Evolutionary conservation across 1,140 invertebrate species (phyloP).

Genomic region (Neotoxoptera formosana): DNA sequence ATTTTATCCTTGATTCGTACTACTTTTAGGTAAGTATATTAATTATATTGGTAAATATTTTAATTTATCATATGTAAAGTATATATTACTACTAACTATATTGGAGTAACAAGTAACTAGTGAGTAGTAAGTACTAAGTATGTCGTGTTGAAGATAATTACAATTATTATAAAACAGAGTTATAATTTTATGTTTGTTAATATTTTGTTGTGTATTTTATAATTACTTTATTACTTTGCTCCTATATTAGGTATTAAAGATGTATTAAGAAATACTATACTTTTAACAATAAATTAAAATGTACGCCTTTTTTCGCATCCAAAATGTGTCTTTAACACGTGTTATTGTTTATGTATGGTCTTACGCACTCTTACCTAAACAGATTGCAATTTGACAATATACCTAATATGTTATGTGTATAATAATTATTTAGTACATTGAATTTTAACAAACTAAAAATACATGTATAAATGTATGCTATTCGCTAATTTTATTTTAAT

Average conservation of each 20-base stretch:
- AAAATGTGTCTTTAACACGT: not conserved
- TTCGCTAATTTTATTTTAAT: not conserved
- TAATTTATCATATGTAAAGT: not conserved
- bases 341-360: not conserved
- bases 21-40: not conserved
- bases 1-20: not conserved
- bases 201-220: not conserved
- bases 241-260: not conserved
- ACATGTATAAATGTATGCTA: not conserved
- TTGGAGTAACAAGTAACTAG: not conserved
- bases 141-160: not conserved
- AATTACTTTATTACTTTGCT: not conserved
- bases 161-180: not conserved
- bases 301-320: not conserved
- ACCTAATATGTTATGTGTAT: not conserved
- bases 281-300: not conserved
- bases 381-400: too few species aligned
- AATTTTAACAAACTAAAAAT: not conserved
- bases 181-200: not conserved
- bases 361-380: too few species aligned
- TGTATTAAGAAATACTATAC: not conserved
- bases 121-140: too few species aligned
- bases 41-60: conserved; percentile 5
- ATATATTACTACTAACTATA: too few species aligned
- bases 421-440: not conserved